Base-by-base conservation (phyloP, 2,113 vertebrate species). In the Probosciger aterrimus region DNA sequence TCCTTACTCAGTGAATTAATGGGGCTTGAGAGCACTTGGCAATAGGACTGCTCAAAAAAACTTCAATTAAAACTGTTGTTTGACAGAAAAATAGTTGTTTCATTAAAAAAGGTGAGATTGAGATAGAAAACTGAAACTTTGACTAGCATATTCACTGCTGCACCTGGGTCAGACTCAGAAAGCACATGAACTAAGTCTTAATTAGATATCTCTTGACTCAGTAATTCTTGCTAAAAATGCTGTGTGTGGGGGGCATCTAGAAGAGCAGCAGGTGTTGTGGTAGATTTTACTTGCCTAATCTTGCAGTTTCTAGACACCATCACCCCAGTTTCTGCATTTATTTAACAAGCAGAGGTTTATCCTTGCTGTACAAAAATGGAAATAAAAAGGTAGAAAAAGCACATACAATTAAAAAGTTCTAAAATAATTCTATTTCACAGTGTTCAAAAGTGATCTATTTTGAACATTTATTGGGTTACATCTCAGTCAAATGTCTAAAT, bases 101-200 rank as follows among this genome's bases (percentile, higher is more conserved):
- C 67, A 81, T 90, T 81, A 84, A 94, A 96, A 88, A 67, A 12
- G 1, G 76, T 93, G 88, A 86, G 50, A 82, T 88, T 93, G 88
- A 86, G 50, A 82, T 88, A 77, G 88, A 78, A 96, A 94, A 94
- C 82, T n/a, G 95, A 94, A 97, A 96, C 93, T 95, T 88, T 59
- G 88, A 46, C 82, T 91, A 79, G 35, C 53, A 15, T 80, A 70
- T 82, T 95, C 82, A 88, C 81, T 94, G 82, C 88, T 96, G 93
- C 94, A 96, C 88, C 95, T 96, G 95, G 90, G 93, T 93, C 92
- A 93, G 80, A 91, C 60, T 75, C 11, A 2, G 79, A 92, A 97
- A 88, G 75, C 82, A 70, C 69, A 62, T 65, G 71, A 70, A 60
- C 71, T 93, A 81, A 91, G 80, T 92, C 90, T 87, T 96, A 96